These are phyloP conservation scores for Gallinago jamesoni DNA, from an alignment of 2,113 vertebrate genomes.

Conservation along the genomic window DNA sequence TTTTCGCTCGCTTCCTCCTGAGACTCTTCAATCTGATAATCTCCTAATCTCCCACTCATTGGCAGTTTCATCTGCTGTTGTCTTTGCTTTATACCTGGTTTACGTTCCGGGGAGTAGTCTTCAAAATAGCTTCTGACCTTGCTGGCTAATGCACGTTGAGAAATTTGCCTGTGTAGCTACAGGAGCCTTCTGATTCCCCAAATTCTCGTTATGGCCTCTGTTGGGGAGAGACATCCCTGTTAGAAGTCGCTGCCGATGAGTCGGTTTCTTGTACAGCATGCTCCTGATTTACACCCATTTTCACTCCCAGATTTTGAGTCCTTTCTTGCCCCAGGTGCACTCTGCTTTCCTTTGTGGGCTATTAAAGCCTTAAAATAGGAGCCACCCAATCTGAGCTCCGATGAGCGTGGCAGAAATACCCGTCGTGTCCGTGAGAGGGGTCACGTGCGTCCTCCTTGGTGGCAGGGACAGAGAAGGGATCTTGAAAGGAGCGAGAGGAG, in stretches of 20 bases:
- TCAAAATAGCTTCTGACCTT: slow-evolving; percentile 54
- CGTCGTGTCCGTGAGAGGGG: background rate
- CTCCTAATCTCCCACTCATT: slow-evolving; percentile 46
- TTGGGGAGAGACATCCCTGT: background rate
- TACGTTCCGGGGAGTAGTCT: background rate
- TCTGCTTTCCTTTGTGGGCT: background rate
- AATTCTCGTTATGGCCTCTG: background rate
- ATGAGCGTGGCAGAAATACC: background rate
- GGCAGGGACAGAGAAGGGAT: background rate
- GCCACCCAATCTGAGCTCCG: background rate
- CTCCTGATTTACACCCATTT: background rate
- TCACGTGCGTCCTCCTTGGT: background rate
- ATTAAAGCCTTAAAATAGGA: slow-evolving; percentile 32
- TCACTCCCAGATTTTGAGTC: background rate
- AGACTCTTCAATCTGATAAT: slow-evolving; percentile 53
- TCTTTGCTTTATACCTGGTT: slow-evolving; percentile 48
- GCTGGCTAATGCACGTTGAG: slow-evolving; percentile 1
- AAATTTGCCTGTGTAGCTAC: background rate
- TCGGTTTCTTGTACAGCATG: background rate
- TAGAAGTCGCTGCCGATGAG: background rate
- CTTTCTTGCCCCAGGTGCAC: background rate
- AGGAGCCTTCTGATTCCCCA: background rate
- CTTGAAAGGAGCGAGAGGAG: background rate
- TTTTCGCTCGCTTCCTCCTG: background rate
- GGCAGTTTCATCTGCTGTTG: background rate